phyloP scores from a whole-genome alignment of 1,140 invertebrate species.

The Propsilocerus akamusi region DNA sequence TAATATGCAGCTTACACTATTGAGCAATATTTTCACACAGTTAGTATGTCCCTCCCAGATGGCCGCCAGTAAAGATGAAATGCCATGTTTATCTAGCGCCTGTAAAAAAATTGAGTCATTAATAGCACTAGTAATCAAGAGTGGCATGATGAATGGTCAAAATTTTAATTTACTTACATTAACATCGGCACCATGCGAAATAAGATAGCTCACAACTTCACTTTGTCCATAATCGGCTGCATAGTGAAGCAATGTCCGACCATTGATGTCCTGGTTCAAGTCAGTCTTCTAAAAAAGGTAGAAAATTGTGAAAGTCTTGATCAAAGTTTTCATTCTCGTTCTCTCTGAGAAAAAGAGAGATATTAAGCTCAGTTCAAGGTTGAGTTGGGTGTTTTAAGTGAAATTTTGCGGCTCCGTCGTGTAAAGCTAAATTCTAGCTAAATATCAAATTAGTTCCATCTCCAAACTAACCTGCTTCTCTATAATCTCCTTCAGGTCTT shows the following conservation, averaged over 20 bases:
- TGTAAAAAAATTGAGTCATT: constrained; percentile 22
- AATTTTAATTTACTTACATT: constrained; percentile 51
- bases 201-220: constrained; percentile 74
- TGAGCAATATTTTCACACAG: constrained; percentile 71
- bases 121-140: too few relatives aligned
- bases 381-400: constrained; percentile 4
- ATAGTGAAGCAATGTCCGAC: constrained; percentile 69
- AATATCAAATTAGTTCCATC: not conserved
- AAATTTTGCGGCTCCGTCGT: not conserved
- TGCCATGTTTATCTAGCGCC: constrained; percentile 84
- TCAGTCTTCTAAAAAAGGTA: constrained; percentile 47
- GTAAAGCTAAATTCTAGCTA: not conserved
- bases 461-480: constrained; percentile 43
- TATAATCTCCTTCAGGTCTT: constrained; percentile 72
- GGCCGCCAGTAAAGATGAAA: constrained; percentile 76
- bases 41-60: constrained; percentile 91
- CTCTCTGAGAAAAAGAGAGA: constrained; percentile 1
- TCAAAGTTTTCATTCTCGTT: not conserved
- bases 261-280: constrained; percentile 71
- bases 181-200: constrained; percentile 75
- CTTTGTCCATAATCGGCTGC: constrained; percentile 90
- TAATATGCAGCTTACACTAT: constrained; percentile 41
- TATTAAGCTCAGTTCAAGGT: constrained; percentile 3
- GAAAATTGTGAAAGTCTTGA: constrained; percentile 6
- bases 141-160: not conserved